Evolutionary conservation across 2,797 vertebrate species (phyloP).

Genomic region (Thamnophis elegans): DNA sequence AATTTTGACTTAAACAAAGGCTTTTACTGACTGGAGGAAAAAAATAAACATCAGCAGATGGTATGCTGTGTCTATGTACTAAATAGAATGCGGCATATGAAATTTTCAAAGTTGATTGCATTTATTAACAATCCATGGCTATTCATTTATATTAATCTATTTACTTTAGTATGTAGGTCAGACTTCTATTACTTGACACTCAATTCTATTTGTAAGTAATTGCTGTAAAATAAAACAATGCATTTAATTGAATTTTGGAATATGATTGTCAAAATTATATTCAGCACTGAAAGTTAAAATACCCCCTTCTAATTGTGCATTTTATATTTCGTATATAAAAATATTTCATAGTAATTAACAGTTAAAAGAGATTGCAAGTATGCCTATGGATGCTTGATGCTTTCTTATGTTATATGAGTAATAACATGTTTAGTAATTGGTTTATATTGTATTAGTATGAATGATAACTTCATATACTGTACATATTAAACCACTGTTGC

Average conservation of each 20-base stretch:
- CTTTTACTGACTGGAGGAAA: conserved; percentile 64
- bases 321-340: not conserved
- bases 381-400: not conserved
- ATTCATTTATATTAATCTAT: conserved; percentile 23
- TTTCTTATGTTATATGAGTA: not conserved
- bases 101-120: conserved; percentile 46
- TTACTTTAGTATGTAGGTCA: conserved; percentile 46
- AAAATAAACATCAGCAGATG: conserved; percentile 75
- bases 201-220: not conserved
- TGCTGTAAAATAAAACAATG: not conserved
- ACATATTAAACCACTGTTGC: not conserved
- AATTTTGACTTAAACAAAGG: conserved; percentile 70
- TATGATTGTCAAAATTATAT: not conserved
- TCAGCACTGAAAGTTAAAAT: not conserved
- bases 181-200: conserved; percentile 5
- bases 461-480: not conserved
- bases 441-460: not conserved
- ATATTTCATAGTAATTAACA: not conserved
- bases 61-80: conserved; percentile 60
- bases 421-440: not conserved
- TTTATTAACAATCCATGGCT: conserved; percentile 43
- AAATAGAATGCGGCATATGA: conserved; percentile 56
- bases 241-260: not conserved
- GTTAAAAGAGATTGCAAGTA: not conserved
- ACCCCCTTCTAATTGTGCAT: not conserved